Evolutionary conservation across 2,888 invertebrate genomes (phyloP), one percentile per base, ranked within the genome.

Genomic region (Watsonalla binaria): DNA sequence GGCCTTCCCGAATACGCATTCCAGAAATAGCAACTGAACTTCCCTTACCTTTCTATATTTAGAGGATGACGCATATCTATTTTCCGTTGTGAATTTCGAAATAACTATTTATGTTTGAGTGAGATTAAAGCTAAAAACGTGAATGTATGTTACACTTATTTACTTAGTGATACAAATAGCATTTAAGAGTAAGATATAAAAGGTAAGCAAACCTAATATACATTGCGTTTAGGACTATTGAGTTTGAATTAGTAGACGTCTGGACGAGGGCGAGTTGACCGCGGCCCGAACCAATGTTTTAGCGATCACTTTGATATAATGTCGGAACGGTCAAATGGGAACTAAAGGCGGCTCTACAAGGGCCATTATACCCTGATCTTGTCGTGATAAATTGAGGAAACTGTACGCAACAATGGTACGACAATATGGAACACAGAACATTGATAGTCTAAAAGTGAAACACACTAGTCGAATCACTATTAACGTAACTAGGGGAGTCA

Each of bases 281-380:
- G 76, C 75, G 65, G 68, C 57, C 66, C 71, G 70, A 74, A 72
- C 74, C 73, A 77, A 80, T 77, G 76, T 80, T 80, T 75, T 74
- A 76, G 74, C 78, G 71, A 78, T 78, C 76, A 70, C 74, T 79
- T 80, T 81, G 80, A 81, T 82, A 78, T 78, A 80, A 74, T 77
- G 70, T 59, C 68, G 69, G 62, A 66, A 68, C 68, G 70, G 71
- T 68, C 75, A 71, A 76, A 73, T 72, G 73, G 74, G 70, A 68
- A 68, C 68, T 60, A 66, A 66, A 67, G 67, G 65, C 60, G 68
- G 68, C 66, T 63, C 62, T 62, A 66, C 68, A 63, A 70, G 63
- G 66, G 65, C 70, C 69, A 70, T 77, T 77, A 71, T 66, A 71
- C 67, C 57, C 62, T 64, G 72, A 78, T 78, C 72, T 73, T 70